A percentile compares a stretch with the other conserved stretches of the same genome.
Conservation (phyloP, 1,140 invertebrate genomes). For the Drosophila parvula region DNA sequence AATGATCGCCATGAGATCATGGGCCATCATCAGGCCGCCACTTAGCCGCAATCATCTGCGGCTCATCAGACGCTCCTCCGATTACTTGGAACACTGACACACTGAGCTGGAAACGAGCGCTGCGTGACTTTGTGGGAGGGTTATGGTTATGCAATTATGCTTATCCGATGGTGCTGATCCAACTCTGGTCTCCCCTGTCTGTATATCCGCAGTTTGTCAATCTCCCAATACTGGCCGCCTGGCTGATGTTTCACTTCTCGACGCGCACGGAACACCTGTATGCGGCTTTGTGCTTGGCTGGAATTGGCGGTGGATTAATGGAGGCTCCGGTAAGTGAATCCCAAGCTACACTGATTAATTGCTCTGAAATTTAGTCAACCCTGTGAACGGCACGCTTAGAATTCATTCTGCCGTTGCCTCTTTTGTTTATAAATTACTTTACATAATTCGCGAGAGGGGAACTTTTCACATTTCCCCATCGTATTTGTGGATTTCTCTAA, state of each 20-base stretch:
- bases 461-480: neutral
- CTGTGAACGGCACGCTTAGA: too few relatives aligned
- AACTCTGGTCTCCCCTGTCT: neutral
- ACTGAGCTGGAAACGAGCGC: constrained; percentile 58
- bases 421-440: constrained; percentile 33
- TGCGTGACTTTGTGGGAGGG: constrained; percentile 45
- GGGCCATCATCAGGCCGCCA: neutral
- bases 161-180: constrained; percentile 36
- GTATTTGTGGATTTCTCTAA: neutral
- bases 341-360: constrained; percentile 24
- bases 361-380: constrained; percentile 14
- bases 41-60: constrained; percentile 49
- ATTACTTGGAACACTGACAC: constrained; percentile 60
- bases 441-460: constrained; percentile 18
- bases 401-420: too few relatives aligned
- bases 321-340: constrained; percentile 89
- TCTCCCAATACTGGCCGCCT: constrained; percentile 89
- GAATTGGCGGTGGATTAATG: constrained; percentile 89
- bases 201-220: constrained; percentile 85
- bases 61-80: constrained; percentile 36
- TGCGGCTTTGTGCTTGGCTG: constrained; percentile 88
- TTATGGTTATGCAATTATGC: constrained; percentile 62
- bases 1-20: constrained; percentile 4
- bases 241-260: constrained; percentile 89
- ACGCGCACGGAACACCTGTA: constrained; percentile 87